A percentile compares a stretch with the other conserved stretches of the same genome.
Conservation (phyloP, 2,113 vertebrate genomes). For the Lepisosteus oculatus region DNA sequence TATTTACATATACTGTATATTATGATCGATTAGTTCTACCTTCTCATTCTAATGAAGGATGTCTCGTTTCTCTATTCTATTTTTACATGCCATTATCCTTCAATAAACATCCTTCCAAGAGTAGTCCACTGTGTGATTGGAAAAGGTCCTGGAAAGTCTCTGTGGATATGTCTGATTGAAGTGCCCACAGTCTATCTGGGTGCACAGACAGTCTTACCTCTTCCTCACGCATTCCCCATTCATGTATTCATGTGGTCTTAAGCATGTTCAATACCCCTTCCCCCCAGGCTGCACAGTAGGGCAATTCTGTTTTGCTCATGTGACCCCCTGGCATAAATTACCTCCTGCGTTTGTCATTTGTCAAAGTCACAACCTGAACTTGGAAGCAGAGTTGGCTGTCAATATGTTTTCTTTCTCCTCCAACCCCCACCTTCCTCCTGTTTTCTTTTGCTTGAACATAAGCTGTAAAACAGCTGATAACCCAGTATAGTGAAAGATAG, state of each 20-base stretch:
- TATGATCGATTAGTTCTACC: too few relatives aligned
- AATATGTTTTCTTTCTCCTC: conserved; percentile 36
- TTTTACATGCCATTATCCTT: too few relatives aligned
- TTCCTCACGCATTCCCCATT: conserved; percentile 35
- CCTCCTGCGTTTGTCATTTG: conserved; percentile 61
- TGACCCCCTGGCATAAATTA: conserved; percentile 63
- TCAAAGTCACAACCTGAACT: conserved; percentile 63
- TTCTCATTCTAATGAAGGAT: too few relatives aligned
- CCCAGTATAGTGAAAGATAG: conserved; percentile 29
- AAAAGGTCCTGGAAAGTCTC: too few relatives aligned
- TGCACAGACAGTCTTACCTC: background rate
- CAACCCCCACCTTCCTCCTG: conserved; percentile 16
- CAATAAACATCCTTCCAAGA: too few relatives aligned
- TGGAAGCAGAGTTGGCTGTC: conserved; percentile 39
- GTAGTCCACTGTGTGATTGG: too few relatives aligned
- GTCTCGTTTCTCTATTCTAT: too few relatives aligned
- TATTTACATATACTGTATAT: too few relatives aligned
- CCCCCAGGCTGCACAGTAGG: conserved; percentile 49
- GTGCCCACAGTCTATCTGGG: too few relatives aligned
- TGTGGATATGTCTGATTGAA: too few relatives aligned
- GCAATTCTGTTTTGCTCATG: conserved; percentile 62
- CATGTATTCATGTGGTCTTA: conserved; percentile 8
- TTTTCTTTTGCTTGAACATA: conserved; percentile 38
- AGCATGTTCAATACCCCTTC: conserved; percentile 59
- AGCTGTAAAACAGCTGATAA: conserved; percentile 73